These are phyloP conservation scores for Ia io DNA, from an alignment of 2,113 vertebrate species.

Conservation along the genomic window DNA sequence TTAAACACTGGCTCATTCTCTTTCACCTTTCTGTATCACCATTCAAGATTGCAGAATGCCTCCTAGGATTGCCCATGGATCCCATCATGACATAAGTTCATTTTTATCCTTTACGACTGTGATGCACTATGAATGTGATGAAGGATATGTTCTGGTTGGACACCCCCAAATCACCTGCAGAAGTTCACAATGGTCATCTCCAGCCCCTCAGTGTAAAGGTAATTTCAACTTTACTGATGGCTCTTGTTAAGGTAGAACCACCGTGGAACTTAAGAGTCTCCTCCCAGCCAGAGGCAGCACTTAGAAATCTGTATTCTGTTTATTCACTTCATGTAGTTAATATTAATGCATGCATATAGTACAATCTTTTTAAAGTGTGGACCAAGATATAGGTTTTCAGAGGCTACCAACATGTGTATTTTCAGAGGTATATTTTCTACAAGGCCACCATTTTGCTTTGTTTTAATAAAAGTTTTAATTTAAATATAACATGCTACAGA, in stretches of 20 bases:
- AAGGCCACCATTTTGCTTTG: neutral
- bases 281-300: neutral
- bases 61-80: neutral
- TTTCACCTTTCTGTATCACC: neutral
- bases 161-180: neutral
- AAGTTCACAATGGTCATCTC: neutral
- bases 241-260: neutral
- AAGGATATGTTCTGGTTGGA: neutral
- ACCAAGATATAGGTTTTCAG: neutral
- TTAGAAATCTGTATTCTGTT: neutral
- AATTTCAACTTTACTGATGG: neutral
- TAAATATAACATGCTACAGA: neutral
- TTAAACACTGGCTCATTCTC: neutral
- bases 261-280: neutral
- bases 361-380: neutral
- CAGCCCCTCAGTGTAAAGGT: constrained; percentile 28
- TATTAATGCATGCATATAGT: neutral
- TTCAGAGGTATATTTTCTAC: neutral
- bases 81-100: neutral
- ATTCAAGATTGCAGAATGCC: neutral
- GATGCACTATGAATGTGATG: neutral
- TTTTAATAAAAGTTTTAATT: neutral
- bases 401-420: neutral
- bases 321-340: neutral
- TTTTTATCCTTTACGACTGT: neutral